Evolutionary conservation across 2,797 vertebrate genomes (phyloP), one percentile per base, ranked within the genome.

Genomic region (Scolopax rusticola): DNA sequence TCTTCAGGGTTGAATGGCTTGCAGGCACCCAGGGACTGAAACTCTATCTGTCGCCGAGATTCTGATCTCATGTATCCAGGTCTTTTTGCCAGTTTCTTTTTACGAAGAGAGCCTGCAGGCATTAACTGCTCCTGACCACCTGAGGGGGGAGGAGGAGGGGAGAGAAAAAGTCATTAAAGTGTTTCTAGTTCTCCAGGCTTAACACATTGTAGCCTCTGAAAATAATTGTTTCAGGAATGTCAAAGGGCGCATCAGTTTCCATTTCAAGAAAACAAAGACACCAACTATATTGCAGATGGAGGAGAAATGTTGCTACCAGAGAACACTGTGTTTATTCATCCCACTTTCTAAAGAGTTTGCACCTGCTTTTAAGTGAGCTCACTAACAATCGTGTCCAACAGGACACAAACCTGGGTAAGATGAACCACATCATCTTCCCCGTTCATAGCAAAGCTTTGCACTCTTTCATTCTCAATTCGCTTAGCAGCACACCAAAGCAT

Each of bases 11-110:
- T 40, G 54, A 84, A 32, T 0, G 5, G 40, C 7, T 88, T 4
- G 19, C 90, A 90, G 47, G 43, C 69, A 61, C 21, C 43, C 7
- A n/a, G 21, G 61, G 90, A 75, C 56, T 90, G 95, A 84, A 96
- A 87, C 71, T 94, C 76, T 76, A 95, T 93, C 88, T 88, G 92
- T 16, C 71, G 93, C 94, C 96, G 87, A 69, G 96, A 96, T 56
- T 98, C 95, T 43, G 95, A 94, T 93, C 98, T 98, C 99, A 99
- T 97, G 96, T 98, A 98, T 53, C 98, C 99, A 1, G 98, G 98
- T 87, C 98, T 98, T 92, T 94, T 98, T 84, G 98, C 97, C 95
- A 98, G 96, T 87, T 98, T 98, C 97, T 98, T 98, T 67, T 96
- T 97, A 86, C n/a, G 93, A 60, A 92, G 83, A 57, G 89, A 92